These are phyloP conservation scores for Trichosurus vulpecula DNA, from an alignment of 2,797 vertebrate species.

Conservation along the genomic window DNA sequence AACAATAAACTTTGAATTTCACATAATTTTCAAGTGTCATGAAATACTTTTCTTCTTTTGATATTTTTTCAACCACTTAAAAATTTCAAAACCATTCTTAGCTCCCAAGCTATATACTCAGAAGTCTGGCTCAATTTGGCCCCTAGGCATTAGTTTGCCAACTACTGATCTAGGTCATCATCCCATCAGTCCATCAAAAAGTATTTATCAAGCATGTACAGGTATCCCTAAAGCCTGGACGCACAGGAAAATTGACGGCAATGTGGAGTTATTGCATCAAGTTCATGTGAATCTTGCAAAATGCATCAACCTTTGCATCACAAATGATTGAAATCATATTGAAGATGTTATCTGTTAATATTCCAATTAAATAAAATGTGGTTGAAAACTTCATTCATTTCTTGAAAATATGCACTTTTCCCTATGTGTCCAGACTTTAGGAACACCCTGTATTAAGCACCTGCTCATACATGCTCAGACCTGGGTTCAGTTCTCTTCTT, in stretches of 20 bases:
- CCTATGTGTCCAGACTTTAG: too few relatives aligned
- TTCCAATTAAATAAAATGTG: too few relatives aligned
- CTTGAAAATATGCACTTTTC: too few relatives aligned
- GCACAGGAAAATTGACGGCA: too few relatives aligned
- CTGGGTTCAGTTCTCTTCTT: neutral
- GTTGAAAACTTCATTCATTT: too few relatives aligned
- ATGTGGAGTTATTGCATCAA: too few relatives aligned
- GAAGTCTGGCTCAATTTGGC: neutral
- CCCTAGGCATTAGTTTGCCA: neutral
- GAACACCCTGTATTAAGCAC: neutral
- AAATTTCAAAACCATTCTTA: neutral
- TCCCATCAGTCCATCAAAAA: neutral
- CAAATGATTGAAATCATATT: too few relatives aligned
- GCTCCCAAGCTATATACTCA: neutral
- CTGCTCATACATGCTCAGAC: neutral
- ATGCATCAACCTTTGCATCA: too few relatives aligned
- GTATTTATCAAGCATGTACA: neutral
- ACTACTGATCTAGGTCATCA: neutral
- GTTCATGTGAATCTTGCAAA: too few relatives aligned
- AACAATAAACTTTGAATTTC: neutral
- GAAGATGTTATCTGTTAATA: too few relatives aligned
- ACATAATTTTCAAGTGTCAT: neutral
- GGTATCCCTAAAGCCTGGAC: too few relatives aligned
- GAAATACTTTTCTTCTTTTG: neutral
- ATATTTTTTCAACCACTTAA: neutral